Conservation (phyloP, 1,140 invertebrate genomes). For the Lutraria rhynchaena region DNA sequence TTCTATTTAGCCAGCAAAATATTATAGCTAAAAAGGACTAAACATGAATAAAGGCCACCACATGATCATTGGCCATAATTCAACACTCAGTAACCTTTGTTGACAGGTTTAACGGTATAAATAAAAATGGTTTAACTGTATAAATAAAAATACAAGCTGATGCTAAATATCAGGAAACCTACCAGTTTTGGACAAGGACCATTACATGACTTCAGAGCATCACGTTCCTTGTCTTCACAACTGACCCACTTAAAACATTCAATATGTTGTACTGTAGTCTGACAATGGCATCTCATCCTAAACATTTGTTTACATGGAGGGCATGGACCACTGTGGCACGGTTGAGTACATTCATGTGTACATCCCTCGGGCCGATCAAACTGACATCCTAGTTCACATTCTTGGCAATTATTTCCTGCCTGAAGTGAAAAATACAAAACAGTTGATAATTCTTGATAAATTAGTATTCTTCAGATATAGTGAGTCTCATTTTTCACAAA, state of each 20-base stretch:
- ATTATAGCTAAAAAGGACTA: too few species aligned
- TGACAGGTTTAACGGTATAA: too few species aligned
- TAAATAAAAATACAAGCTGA: too few species aligned
- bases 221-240: slow-evolving; percentile 82
- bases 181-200: slow-evolving; percentile 94
- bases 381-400: slow-evolving; percentile 88
- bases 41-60: too few species aligned
- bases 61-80: too few species aligned
- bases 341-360: slow-evolving; percentile 88
- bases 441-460: background rate
- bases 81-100: too few species aligned
- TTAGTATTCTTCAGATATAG: background rate
- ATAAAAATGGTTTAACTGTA: too few species aligned
- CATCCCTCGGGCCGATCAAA: slow-evolving; percentile 89
- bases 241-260: slow-evolving; percentile 87
- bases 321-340: slow-evolving; percentile 88
- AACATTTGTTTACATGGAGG: slow-evolving; percentile 87
- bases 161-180: too few species aligned
- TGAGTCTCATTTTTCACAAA: too few species aligned
- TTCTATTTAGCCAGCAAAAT: too few species aligned
- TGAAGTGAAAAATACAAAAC: slow-evolving; percentile 60
- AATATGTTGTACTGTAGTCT: slow-evolving; percentile 88
- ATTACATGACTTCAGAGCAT: slow-evolving; percentile 87
- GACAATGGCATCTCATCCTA: slow-evolving; percentile 90
- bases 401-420: slow-evolving; percentile 86